phyloP scores from a whole-genome alignment of 1,140 invertebrate species.

The Nebria ingens region DNA sequence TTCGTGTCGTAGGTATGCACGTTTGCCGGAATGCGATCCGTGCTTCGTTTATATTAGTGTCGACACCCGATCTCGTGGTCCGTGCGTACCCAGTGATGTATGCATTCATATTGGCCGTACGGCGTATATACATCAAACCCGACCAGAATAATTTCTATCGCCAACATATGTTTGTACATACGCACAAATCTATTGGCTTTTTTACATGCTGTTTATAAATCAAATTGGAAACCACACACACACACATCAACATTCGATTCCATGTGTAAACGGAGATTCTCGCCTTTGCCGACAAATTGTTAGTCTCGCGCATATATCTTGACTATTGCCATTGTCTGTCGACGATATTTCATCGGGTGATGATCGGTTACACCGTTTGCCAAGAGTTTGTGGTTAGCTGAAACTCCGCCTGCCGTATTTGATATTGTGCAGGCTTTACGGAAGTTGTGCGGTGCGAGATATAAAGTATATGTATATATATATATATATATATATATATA shows the following conservation, averaged over 20 bases:
- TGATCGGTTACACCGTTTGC: neutral
- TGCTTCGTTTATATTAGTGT: no score
- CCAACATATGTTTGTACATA: no score
- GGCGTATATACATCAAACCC: constrained; percentile 16
- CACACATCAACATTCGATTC: neutral
- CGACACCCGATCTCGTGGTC: constrained; percentile 7
- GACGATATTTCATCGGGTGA: neutral
- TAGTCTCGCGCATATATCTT: constrained; percentile 5
- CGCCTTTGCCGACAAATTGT: constrained; percentile 7
- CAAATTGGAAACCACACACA: constrained; percentile 16
- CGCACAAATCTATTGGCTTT: constrained; percentile 12
- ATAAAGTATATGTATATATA: constrained; percentile 6
- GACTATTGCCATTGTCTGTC: neutral
- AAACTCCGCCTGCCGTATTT: neutral
- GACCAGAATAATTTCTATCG: constrained; percentile 17
- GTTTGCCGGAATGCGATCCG: no score
- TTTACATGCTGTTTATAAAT: constrained; percentile 18
- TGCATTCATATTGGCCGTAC: constrained; percentile 17
- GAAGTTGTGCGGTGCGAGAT: neutral
- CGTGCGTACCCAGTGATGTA: constrained; percentile 15
- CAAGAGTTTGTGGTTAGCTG: neutral
- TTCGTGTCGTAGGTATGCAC: no score
- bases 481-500: no score
- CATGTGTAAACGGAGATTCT: neutral
- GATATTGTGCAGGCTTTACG: constrained; percentile 4